These are phyloP conservation scores for Lepidonotus clava DNA, from an alignment of 2,888 invertebrate species.

Conservation along the genomic window DNA sequence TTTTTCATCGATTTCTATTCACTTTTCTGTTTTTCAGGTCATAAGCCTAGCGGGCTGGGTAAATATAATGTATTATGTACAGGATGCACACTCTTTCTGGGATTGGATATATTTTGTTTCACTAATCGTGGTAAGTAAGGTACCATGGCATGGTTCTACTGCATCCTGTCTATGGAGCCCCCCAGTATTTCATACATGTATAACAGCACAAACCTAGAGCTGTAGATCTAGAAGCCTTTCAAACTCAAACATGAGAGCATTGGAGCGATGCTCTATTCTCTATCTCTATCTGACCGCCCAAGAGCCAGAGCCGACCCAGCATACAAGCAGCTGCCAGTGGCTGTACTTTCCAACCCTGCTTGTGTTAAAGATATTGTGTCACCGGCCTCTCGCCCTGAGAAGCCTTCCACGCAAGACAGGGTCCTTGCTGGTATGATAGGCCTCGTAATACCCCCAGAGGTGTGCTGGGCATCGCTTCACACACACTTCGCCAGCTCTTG, in stretches of 20 bases:
- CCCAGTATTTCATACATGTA: slow-evolving; percentile 38
- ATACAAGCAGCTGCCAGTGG: slow-evolving; percentile 7
- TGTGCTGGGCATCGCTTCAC: slow-evolving; percentile 33
- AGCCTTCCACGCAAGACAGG: background rate
- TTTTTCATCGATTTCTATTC: slow-evolving; percentile 53
- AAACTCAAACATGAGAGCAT: slow-evolving; percentile 38
- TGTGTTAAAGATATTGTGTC: background rate
- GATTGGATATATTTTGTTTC: slow-evolving; percentile 99
- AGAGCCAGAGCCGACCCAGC: slow-evolving; percentile 27
- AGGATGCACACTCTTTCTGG: slow-evolving; percentile 99
- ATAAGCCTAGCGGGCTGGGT: slow-evolving; percentile 99
- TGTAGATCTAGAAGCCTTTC: slow-evolving; percentile 50
- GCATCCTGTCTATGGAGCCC: slow-evolving; percentile 53
- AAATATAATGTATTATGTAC: slow-evolving; percentile 99
- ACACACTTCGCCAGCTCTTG: slow-evolving; percentile 13
- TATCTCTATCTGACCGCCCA: slow-evolving; percentile 35
- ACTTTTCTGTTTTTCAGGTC: slow-evolving; percentile 85
- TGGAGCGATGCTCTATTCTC: slow-evolving; percentile 22
- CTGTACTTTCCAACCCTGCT: background rate
- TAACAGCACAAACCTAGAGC: slow-evolving; percentile 46
- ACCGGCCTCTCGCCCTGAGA: background rate
- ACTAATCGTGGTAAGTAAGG: slow-evolving; percentile 94
- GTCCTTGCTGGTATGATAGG: slow-evolving; percentile 4
- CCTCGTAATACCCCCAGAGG: background rate
- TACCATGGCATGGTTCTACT: slow-evolving; percentile 51